Percentiles rank a stretch among this genome's conserved stretches.
Conservation (phyloP, 2,888 invertebrate species). For the Calephelis perditalis region DNA sequence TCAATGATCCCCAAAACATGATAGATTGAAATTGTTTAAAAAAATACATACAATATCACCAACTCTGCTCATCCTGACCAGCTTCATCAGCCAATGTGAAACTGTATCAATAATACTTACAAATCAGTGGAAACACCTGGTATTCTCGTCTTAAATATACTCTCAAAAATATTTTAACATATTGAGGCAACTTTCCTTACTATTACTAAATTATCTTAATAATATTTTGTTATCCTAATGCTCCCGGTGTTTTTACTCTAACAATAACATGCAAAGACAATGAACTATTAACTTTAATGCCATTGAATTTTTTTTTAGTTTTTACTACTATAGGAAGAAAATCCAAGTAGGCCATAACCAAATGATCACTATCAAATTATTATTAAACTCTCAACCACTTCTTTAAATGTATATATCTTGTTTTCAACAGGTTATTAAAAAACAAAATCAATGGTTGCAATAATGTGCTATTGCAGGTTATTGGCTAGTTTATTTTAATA, state of each 20-base stretch:
- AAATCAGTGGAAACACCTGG: constrained; percentile 59
- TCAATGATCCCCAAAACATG: constrained; percentile 34
- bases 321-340: too few species aligned
- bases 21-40: constrained; percentile 49
- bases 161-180: constrained; percentile 32
- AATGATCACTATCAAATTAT: too few species aligned
- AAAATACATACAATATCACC: constrained; percentile 75
- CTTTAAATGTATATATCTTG: too few species aligned
- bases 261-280: constrained; percentile 20
- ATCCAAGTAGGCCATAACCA: too few species aligned
- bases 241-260: not conserved
- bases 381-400: too few species aligned
- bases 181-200: constrained; percentile 15
- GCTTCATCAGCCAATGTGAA: constrained; percentile 39
- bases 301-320: too few species aligned
- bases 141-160: constrained; percentile 44
- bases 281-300: not conserved
- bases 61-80: constrained; percentile 53
- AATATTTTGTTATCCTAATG: not conserved
- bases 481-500: not conserved
- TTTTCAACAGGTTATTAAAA: not conserved
- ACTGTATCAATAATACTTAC: constrained; percentile 30
- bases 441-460: not conserved
- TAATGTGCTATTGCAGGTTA: not conserved
- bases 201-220: constrained; percentile 10